Percentiles rank a stretch among this genome's conserved stretches.
Evolutionary conservation across 2,113 vertebrate species (phyloP).

Genomic region (Syrrhaptes paradoxus): DNA sequence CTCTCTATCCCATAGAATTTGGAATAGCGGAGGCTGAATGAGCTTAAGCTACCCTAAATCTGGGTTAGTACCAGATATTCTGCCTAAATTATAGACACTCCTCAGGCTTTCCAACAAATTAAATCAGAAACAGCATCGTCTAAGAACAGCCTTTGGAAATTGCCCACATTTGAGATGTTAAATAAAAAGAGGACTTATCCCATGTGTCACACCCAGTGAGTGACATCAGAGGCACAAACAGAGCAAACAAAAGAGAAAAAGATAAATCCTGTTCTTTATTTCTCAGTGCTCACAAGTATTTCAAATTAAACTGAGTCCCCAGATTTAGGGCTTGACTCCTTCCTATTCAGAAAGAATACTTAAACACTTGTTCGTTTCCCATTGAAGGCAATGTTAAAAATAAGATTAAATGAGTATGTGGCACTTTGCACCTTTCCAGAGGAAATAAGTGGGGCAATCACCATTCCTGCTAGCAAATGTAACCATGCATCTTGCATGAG

Average conservation of each 20-base stretch:
- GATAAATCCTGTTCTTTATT: not conserved
- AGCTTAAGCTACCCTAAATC: not conserved
- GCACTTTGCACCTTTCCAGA: not conserved
- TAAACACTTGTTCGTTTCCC: not conserved
- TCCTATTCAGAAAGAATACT: not conserved
- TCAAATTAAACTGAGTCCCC: not conserved
- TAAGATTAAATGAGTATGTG: not conserved
- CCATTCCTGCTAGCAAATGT: not conserved
- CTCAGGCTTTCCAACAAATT: not conserved
- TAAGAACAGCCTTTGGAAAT: not conserved
- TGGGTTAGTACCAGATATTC: not conserved
- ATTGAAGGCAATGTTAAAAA: not conserved
- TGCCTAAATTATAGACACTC: not conserved
- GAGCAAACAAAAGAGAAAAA: not conserved
- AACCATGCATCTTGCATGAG: not conserved
- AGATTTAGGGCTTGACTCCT: not conserved
- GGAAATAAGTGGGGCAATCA: constrained; percentile 2
- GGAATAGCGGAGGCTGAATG: not conserved
- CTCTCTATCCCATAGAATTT: not conserved
- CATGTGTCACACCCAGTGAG: not conserved
- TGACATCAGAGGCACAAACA: not conserved
- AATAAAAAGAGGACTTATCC: not conserved
- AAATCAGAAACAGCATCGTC: not conserved
- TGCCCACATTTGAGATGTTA: not conserved
- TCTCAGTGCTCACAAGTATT: not conserved